Base-by-base conservation (phyloP, 2,888 invertebrate species). In the Xylophagus ater region DNA sequence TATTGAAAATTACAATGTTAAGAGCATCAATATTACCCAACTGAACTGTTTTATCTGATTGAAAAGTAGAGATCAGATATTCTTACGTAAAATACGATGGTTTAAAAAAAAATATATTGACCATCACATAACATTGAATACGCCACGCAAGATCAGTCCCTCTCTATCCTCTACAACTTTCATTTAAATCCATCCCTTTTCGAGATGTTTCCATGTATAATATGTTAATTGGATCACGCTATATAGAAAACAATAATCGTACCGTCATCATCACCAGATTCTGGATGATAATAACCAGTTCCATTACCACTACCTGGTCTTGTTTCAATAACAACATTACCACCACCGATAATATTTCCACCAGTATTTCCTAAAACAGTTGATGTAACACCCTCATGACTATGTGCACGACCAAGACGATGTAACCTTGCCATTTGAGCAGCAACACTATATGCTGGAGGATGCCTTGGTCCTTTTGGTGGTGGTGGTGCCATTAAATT, bases 351-450 rank as follows among this genome's bases (percentile, higher is more conserved):
- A n/a, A n/a, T n/a, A n/a, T n/a, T n/a, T n/a, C n/a, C n/a, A n/a
- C n/a, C n/a, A 18, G 24, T 18, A 21, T 19, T 12, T 12, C 34
- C 43, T 10, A 35, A 12, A 2, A 33, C 35, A 14, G 78, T 73
- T 51, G 80, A 75, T 45, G 83, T 81, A 49, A 86, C 84, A 51
- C 86, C 86, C 65, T 87, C 87, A 66, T 86, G 84, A 48, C 84
- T 85, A 69, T 86, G 85, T 34, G 86, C 85, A 52, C 86, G 74
- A 51, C 83, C 83, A 48, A 86, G 71, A 51, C 83, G 75, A 65
- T 85, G 83, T 51, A 82, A 72, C 45, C 86, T 76, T 52, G 86
- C 84, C 74, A 87, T 82, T 60, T 87, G 86, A 38, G 87, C 84
- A 35, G 87, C 87, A 49, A 86, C 76, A 57, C 80, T 81, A 70